A percentile compares a stretch with the other conserved stretches of the same genome.
phyloP scores from a whole-genome alignment of 2,113 vertebrate genomes.

The Vimba vimba region DNA sequence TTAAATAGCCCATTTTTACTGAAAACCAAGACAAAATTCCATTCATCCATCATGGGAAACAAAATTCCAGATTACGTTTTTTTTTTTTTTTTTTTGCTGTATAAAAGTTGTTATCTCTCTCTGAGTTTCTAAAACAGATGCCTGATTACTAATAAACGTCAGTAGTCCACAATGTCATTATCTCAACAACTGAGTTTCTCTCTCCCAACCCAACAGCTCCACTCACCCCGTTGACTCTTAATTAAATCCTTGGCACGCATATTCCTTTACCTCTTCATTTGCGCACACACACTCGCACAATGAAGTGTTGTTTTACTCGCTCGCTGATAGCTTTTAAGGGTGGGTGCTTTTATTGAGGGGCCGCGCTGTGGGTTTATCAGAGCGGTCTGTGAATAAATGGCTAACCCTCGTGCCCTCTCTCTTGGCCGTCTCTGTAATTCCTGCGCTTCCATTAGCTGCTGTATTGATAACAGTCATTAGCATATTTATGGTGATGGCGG shows the following conservation, averaged over 20 bases:
- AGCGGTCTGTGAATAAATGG: constrained; percentile 84
- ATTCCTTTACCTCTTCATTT: constrained; percentile 43
- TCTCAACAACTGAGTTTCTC: constrained; percentile 30
- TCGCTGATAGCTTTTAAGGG: constrained; percentile 41
- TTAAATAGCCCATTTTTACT: neutral
- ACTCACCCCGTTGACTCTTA: constrained; percentile 49
- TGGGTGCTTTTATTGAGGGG: constrained; percentile 73
- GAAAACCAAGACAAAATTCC: neutral
- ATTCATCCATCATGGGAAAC: neutral
- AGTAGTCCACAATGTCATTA: neutral
- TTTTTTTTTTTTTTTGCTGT: neutral
- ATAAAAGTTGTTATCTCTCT: neutral
- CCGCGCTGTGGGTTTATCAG: constrained; percentile 72
- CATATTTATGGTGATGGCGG: constrained; percentile 99
- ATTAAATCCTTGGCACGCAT: constrained; percentile 60
- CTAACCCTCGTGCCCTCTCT: constrained; percentile 80
- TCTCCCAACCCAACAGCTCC: constrained; percentile 24
- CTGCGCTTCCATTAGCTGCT: constrained; percentile 86
- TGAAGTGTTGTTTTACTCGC: constrained; percentile 63
- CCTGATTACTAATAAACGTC: constrained; percentile 34
- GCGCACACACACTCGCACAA: constrained; percentile 61
- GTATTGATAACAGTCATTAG: constrained; percentile 95
- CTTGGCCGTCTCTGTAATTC: constrained; percentile 84
- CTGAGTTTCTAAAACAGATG: constrained; percentile 19
- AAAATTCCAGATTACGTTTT: neutral